Base-by-base conservation (phyloP, 64 coral and sea anemone species). In the Dendronephthya gigantea region DNA sequence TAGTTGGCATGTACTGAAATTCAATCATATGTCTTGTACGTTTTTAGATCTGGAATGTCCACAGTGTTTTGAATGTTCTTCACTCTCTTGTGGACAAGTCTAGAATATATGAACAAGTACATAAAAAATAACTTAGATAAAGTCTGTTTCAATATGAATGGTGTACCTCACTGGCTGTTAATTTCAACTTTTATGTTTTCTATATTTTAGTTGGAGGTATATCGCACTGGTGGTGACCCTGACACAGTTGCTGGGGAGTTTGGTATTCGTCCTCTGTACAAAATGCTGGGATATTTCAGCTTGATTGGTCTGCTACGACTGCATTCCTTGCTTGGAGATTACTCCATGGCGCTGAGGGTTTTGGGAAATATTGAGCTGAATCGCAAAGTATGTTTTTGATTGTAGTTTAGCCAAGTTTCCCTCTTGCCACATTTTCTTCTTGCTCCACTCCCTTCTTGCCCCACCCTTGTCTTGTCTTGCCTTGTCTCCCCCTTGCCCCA, bases 211-310 rank as follows among this genome's bases (percentile, higher is more conserved):
- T 62, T 62, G 17, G 55, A 62, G 55, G 25, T 27, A 62, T 62
- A 62, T 62, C 55, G 55, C 55, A 62, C 55, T 0, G 55, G 55
- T 5, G 55, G 55, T 17, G 55, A 62, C 25, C 55, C 55, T 22
- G 55, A 62, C 25, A 62, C 7, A 0, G 55, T 62, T 13, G 55
- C 55, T 0, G 55, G 55, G 6, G 55, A 62, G 17, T 62, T 62
- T 62, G 55, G 55, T 62, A 62, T 96, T 68, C 91, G 90, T 35
- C 88, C 94, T 2, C 49, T 96, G 10, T 96, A 96, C 65, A 96
- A 96, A 88, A 96, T 96, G 94, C 79, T 96, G 30, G 94, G 94
- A 4, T 96, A 96, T 83, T 96, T 96, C 88, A 96, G 94, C 59
- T 75, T 96, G n/a, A 96, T 96, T 89, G 94, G 94, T 29, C 50